phyloP scores from a whole-genome alignment of 2,888 invertebrate genomes.

The Keiferia lycopersicella region DNA sequence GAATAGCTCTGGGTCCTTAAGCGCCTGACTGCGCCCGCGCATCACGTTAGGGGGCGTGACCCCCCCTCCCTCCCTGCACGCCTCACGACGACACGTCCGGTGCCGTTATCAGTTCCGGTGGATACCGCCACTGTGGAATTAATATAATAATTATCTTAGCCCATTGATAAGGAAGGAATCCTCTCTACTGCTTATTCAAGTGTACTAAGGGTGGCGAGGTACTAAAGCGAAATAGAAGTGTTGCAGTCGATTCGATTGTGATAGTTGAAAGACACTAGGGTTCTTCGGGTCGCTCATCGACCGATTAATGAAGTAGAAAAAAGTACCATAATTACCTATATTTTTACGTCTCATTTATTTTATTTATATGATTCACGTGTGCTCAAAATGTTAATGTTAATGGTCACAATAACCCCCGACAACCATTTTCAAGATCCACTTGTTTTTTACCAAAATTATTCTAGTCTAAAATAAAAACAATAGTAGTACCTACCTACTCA shows the following conservation, averaged over 20 bases:
- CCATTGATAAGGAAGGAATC: conserved; percentile 27
- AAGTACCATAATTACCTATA: no score
- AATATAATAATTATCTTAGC: conserved; percentile 35
- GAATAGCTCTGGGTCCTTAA: conserved; percentile 21
- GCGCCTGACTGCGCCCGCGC: not conserved
- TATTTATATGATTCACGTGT: no score
- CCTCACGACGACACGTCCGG: conserved; percentile 39
- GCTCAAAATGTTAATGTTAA: no score
- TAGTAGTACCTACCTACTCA: not conserved
- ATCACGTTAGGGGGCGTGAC: conserved; percentile 42
- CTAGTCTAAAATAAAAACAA: not conserved
- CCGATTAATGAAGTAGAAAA: no score
- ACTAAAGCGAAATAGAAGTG: no score
- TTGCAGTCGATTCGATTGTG: no score
- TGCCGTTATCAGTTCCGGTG: conserved; percentile 51
- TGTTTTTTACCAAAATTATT: no score
- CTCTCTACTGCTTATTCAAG: not conserved
- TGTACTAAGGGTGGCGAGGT: no score
- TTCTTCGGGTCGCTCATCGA: no score
- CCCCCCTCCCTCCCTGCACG: not conserved
- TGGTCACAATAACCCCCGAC: no score
- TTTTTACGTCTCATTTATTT: no score
- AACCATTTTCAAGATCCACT: not conserved
- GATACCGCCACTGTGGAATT: conserved; percentile 48
- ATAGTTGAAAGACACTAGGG: no score